Base-by-base conservation (phyloP, 2,113 vertebrate genomes). In the Equus quagga region DNA sequence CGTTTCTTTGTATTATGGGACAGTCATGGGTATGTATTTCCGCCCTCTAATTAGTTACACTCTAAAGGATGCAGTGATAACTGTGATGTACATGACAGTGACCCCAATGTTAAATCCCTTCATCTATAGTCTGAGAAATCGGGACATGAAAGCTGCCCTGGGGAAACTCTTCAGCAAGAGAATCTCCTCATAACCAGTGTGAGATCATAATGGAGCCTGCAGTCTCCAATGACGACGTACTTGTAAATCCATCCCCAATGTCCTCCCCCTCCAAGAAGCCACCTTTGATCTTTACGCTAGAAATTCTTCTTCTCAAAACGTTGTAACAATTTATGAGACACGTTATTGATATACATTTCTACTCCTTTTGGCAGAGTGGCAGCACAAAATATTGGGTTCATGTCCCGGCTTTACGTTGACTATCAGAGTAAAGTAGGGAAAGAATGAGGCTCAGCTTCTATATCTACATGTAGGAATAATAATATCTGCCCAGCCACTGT, bases 21-120 rank as follows among this genome's bases (percentile, higher is more conserved):
- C 96, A 24, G 89, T 98, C 41, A 97, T 98, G 82, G 96, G 97
- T 51, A 97, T 90, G 72, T 98, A 98, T 49, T 97, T 97, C 90
- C 67, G 84, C 9, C 98, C 97, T 26, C 84, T 98, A 67, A 95
- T 56, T 9, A 97, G 84, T 70, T 96, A 97, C 0, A 56, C 36
- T 2, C 49, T 92, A 3, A 93, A 82, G 14, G 62, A 97, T 0
- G 89, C 89, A 31, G 46, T 88, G 36, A 28, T 92, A 10, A 96
- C 97, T 4, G 79, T 93, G 11, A 93, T 98, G 89, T 98, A 98
- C 3, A 95, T 81, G 0, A 51, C 70, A 12, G 67, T 98, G 17
- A 96, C 73, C 0, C 97, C 97, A 6, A 78, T 96, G 96, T 26
- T 97, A 78, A 97, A 98, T 46, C 97, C 96, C 78, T 98, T 98